Evolutionary conservation across 2,797 vertebrate genomes (phyloP), one percentile per base, ranked within the genome.

Genomic region (Falco columbarius): DNA sequence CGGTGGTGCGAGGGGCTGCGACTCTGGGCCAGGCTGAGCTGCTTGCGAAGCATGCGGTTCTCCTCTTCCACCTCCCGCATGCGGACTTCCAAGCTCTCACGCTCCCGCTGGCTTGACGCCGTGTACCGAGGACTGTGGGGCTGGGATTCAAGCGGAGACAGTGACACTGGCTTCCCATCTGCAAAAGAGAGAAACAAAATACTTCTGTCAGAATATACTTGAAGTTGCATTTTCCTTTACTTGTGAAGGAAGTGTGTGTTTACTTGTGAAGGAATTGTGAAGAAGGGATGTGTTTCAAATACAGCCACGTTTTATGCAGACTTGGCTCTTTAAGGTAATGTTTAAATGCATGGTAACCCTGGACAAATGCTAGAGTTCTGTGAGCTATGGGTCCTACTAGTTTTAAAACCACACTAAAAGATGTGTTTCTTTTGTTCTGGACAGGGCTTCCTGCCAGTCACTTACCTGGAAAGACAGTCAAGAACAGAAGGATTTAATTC

Each of bases 21-120:
- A 36, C 96, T 95, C 93, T 98, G 99, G 0, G 98, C 98, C 95
- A 98, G 98, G 97, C 99, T 99, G 96, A 99, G 99, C 95, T 99
- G 99, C 83, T 98, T 98, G 77, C 99, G 99, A 49, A 99, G 98
- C 0, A 96, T 98, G 0, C 98, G 98, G 98, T 99, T 99, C 98
- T 99, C 99, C 92, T 99, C 99, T 97, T 99, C 99, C 95, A 99
- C 99, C 58, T 99, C 99, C 6, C 99, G 98, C 74, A 99, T 96
- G 2, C 99, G 98, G 74, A 99, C 98, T 93, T 99, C 99, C 97
- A 99, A 97, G 89, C 98, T 99, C 96, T 99, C 99, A 0, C 98
- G 98, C 87, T 99, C 99, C 22, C 98, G 98, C 27, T 97, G 98
- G 87, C 98, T 98, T 16, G 98, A 98, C 1, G 97, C 98, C 0